Evolutionary conservation across 2,888 invertebrate genomes (phyloP).

Genomic region (Andrena hattorfiana): DNA sequence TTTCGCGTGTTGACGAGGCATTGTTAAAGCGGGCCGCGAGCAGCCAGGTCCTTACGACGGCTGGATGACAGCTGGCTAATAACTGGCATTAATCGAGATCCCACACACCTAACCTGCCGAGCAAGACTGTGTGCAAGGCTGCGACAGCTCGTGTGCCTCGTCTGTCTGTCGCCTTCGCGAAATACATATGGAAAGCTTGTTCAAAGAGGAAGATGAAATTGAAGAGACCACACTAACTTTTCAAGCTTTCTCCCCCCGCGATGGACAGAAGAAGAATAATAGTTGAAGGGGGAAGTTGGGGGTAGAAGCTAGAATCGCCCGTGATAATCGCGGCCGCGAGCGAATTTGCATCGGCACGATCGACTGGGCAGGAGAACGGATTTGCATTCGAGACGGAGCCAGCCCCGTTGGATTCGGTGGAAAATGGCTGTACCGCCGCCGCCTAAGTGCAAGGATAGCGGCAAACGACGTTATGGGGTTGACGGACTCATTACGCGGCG

Average conservation of each 20-base stretch:
- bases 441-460: slow-evolving; percentile 83
- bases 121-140: slow-evolving; percentile 31
- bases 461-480: slow-evolving; percentile 84
- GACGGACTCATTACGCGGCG: slow-evolving; percentile 84
- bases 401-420: slow-evolving; percentile 76
- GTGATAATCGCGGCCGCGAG: slow-evolving; percentile 59
- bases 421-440: slow-evolving; percentile 76
- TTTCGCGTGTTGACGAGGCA: slow-evolving; percentile 78
- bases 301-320: slow-evolving; percentile 3
- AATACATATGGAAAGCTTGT: not conserved
- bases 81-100: slow-evolving; percentile 70
- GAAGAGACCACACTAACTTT: too few relatives aligned
- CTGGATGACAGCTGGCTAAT: slow-evolving; percentile 73
- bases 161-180: not conserved
- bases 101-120: slow-evolving; percentile 3
- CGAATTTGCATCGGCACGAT: slow-evolving; percentile 69
- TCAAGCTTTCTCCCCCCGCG: too few relatives aligned
- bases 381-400: slow-evolving; percentile 81
- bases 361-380: slow-evolving; percentile 43
- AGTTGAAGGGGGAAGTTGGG: not conserved
- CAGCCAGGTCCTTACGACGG: slow-evolving; percentile 71
- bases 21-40: slow-evolving; percentile 70
- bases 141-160: not conserved
- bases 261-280: not conserved
- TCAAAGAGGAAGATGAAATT: too few relatives aligned